Evolutionary conservation across 2,113 vertebrate species (phyloP).

Genomic region (Tragelaphus strepsiceros): DNA sequence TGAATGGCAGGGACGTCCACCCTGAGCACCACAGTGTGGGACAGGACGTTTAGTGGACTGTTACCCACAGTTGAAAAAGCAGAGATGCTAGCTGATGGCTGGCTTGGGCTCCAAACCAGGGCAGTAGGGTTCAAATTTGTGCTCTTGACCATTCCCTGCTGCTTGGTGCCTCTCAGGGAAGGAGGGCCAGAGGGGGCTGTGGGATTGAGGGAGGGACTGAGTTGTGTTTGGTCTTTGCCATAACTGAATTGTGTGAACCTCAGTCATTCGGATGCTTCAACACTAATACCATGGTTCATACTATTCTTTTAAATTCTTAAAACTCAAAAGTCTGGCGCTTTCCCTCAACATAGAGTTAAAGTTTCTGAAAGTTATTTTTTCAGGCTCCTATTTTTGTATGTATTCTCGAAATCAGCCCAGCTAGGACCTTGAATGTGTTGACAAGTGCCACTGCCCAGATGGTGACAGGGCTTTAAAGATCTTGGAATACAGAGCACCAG

Average conservation of each 20-base stretch:
- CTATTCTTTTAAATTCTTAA: background rate
- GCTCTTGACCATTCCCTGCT: background rate
- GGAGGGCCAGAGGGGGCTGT: background rate
- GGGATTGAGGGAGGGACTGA: background rate
- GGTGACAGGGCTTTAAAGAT: too few relatives aligned
- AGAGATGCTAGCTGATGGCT: background rate
- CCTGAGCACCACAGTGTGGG: background rate
- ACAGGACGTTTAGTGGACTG: background rate
- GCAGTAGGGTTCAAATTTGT: background rate
- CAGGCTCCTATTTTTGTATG: too few relatives aligned
- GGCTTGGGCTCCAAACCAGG: background rate
- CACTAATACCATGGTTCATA: background rate
- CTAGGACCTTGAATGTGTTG: too few relatives aligned
- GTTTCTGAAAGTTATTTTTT: background rate
- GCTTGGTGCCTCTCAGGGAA: background rate
- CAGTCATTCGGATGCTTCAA: background rate
- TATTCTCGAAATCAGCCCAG: too few relatives aligned
- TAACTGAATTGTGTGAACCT: background rate
- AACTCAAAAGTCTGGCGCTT: background rate
- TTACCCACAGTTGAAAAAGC: background rate
- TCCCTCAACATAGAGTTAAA: conserved; percentile 3
- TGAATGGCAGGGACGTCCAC: background rate
- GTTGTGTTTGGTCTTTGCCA: background rate
- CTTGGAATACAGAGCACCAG: too few relatives aligned
- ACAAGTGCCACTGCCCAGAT: too few relatives aligned